Percentiles rank a stretch among this genome's conserved stretches.
phyloP scores from a whole-genome alignment of 2,888 invertebrate species.

The Miltochrista miniata region DNA sequence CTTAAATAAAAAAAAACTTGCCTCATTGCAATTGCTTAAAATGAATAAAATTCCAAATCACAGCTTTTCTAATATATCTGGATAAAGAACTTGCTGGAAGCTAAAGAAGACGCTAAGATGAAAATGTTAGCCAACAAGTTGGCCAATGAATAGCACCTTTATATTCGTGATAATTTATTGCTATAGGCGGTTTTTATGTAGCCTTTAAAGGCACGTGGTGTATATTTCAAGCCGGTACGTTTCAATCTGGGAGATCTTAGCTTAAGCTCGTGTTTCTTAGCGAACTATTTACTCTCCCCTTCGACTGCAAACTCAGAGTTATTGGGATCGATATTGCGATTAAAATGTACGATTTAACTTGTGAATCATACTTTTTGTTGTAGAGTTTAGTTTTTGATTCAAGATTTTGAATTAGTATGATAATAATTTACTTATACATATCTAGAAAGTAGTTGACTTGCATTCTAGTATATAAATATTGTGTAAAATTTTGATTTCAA shows the following conservation, averaged over 20 bases:
- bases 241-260: slow-evolving; percentile 76
- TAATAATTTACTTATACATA: too few species aligned
- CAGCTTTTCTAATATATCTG: too few species aligned
- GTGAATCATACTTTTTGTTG: background rate
- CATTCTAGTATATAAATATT: too few species aligned
- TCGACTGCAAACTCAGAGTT: slow-evolving; percentile 36
- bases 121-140: slow-evolving; percentile 3
- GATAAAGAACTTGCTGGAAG: too few species aligned
- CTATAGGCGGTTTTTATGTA: slow-evolving; percentile 57
- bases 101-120: too few species aligned
- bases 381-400: too few species aligned
- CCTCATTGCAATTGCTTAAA: too few species aligned
- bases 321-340: slow-evolving; percentile 24
- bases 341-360: slow-evolving; percentile 13
- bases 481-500: too few species aligned
- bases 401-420: too few species aligned
- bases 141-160: slow-evolving; percentile 6
- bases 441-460: too few species aligned
- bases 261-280: slow-evolving; percentile 50
- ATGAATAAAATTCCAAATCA: too few species aligned
- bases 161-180: slow-evolving; percentile 70
- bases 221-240: slow-evolving; percentile 68
- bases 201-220: slow-evolving; percentile 69
- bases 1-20: too few species aligned
- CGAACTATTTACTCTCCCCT: slow-evolving; percentile 52